Percentiles rank a stretch among this genome's conserved stretches.
Evolutionary conservation across 2,113 vertebrate genomes (phyloP).

Genomic region (Chamaetylas fuelleborni): DNA sequence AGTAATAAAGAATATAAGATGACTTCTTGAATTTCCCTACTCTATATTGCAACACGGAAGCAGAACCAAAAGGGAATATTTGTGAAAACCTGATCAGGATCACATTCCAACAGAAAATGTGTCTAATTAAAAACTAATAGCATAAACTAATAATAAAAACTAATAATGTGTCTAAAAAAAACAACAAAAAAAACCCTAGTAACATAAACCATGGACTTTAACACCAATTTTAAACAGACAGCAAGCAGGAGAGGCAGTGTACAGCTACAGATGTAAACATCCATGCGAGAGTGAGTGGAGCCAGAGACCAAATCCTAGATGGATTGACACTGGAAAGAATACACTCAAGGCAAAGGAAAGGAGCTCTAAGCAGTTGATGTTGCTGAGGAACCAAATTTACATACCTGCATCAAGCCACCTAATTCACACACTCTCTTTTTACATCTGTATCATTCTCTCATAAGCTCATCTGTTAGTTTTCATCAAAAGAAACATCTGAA

Average conservation of each 20-base stretch:
- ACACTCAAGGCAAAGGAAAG: not conserved
- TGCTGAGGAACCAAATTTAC: not conserved
- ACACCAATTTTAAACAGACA: not conserved
- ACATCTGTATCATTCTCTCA: not conserved
- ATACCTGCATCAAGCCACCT: not conserved
- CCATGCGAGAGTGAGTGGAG: not conserved
- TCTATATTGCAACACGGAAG: not conserved
- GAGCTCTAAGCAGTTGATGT: not conserved
- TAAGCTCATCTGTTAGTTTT: not conserved
- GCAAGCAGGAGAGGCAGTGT: fast-evolving
- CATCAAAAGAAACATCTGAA: not conserved
- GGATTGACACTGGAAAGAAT: not conserved
- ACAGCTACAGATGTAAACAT: not conserved
- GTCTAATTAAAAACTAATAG: not conserved
- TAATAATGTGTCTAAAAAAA: not conserved
- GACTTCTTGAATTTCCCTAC: not conserved
- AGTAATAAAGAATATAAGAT: not conserved
- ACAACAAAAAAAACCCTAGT: too few relatives aligned
- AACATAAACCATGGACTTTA: not conserved
- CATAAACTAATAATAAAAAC: not conserved
- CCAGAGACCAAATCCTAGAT: not conserved
- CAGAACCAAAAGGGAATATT: not conserved
- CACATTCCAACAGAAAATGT: not conserved
- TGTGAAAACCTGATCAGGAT: not conserved
- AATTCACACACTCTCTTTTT: not conserved